These are phyloP conservation scores for Acronicta psi DNA, from an alignment of 2,888 invertebrate genomes.

Conservation along the genomic window DNA sequence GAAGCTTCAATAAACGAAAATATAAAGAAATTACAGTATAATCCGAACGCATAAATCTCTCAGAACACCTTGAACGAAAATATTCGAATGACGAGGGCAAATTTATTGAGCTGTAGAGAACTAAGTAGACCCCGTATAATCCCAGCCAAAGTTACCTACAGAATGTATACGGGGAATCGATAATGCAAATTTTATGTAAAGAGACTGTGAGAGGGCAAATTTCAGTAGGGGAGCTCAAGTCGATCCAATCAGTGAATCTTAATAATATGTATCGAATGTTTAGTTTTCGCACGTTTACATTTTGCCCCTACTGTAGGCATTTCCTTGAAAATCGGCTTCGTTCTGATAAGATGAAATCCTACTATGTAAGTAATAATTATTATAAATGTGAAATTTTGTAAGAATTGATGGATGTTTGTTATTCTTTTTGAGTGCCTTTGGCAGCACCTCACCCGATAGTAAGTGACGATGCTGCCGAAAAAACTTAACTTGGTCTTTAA, in stretches of 20 bases:
- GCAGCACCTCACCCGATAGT: too few relatives aligned
- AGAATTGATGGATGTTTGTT: too few relatives aligned
- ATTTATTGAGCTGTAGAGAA: conserved; percentile 65
- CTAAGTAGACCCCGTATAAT: conserved; percentile 71
- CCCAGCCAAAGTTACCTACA: conserved; percentile 53
- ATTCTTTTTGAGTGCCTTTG: too few relatives aligned
- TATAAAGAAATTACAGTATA: conserved; percentile 49
- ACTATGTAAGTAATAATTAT: too few relatives aligned
- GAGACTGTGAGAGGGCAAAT: conserved; percentile 79
- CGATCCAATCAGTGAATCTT: conserved; percentile 75
- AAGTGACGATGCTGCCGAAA: too few relatives aligned
- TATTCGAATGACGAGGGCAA: conserved; percentile 62
- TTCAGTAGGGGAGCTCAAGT: conserved; percentile 66
- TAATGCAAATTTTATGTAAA: conserved; percentile 87
- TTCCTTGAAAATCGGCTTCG: background rate
- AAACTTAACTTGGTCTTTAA: too few relatives aligned
- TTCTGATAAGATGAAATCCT: conserved; percentile 1
- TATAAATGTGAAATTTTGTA: too few relatives aligned
- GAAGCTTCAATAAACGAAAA: conserved; percentile 14
- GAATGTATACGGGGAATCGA: conserved; percentile 70
- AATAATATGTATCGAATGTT: conserved; percentile 83
- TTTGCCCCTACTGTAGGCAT: conserved; percentile 56
- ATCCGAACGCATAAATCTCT: conserved; percentile 46
- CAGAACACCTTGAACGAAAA: conserved; percentile 59
- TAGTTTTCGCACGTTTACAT: conserved; percentile 72